A percentile compares a stretch with the other conserved stretches of the same genome.
phyloP scores from a whole-genome alignment of 2,113 vertebrate species.

The Anseranas semipalmata region DNA sequence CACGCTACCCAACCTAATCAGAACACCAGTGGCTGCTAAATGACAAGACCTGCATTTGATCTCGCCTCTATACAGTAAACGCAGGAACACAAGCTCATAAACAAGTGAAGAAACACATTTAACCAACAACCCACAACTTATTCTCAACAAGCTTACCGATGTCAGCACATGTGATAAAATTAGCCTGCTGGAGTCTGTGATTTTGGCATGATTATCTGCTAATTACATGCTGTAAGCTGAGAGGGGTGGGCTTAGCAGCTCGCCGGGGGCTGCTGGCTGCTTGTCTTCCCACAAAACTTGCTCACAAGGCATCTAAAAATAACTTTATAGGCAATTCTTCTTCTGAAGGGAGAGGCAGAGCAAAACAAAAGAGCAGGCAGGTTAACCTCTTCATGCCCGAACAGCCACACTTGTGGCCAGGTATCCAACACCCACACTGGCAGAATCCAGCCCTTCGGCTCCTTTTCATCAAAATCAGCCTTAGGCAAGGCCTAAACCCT shows the following conservation, averaged over 20 bases:
- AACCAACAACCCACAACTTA: conserved; percentile 28
- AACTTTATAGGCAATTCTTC: conserved; percentile 33
- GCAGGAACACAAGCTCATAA: conserved; percentile 1
- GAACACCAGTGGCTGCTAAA: not conserved
- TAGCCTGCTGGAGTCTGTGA: conserved; percentile 1
- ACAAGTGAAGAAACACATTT: conserved; percentile 3
- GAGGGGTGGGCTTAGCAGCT: conserved; percentile 75
- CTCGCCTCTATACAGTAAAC: not conserved
- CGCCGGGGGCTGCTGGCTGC: conserved; percentile 77
- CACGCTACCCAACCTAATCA: not conserved
- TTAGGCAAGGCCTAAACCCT: not conserved
- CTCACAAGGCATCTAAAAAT: conserved; percentile 50
- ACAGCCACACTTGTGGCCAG: accelerated
- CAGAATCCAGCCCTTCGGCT: not conserved
- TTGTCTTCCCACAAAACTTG: conserved; percentile 25
- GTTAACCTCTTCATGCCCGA: not conserved
- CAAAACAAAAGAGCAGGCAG: not conserved
- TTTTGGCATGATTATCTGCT: conserved; percentile 60
- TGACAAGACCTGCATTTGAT: not conserved
- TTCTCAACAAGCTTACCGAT: not conserved
- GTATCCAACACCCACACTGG: accelerated
- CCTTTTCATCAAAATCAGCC: not conserved
- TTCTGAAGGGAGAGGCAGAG: not conserved
- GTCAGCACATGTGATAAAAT: conserved; percentile 31
- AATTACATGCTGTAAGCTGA: conserved; percentile 83